A percentile compares a stretch with the other conserved stretches of the same genome.
These are phyloP conservation scores for Pollimyrus isidori DNA, from an alignment of 2,113 vertebrate species.

Conservation along the genomic window DNA sequence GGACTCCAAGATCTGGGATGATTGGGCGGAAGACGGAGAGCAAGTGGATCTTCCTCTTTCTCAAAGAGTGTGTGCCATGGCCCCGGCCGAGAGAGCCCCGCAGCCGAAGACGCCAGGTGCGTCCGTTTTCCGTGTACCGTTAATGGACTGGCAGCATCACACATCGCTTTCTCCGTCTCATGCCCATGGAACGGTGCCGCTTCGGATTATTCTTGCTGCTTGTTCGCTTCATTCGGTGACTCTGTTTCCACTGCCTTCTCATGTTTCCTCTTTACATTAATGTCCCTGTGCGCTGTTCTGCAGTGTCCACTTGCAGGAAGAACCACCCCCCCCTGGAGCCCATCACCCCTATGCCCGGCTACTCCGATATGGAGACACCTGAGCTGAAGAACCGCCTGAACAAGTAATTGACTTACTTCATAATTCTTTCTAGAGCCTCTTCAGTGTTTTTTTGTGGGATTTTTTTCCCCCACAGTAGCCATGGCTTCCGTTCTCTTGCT, in stretches of 20 bases:
- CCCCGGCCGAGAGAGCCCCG: conserved; percentile 6
- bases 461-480: background rate
- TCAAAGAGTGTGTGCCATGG: conserved; percentile 44
- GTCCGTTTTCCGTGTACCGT: background rate
- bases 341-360: conserved; percentile 80
- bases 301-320: conserved; percentile 53
- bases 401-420: conserved; percentile 59
- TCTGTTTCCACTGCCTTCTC: background rate
- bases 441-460: background rate
- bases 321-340: conserved; percentile 53
- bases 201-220: background rate
- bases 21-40: conserved; percentile 51
- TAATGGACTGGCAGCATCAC: background rate
- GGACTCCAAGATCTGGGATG: conserved; percentile 69
- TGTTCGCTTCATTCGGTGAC: background rate
- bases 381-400: conserved; percentile 80
- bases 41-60: conserved; percentile 49
- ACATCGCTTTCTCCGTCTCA: background rate
- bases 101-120: conserved; percentile 67
- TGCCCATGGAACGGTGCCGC: background rate
- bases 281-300: conserved; percentile 13
- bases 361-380: conserved; percentile 89
- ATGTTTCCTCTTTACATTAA: background rate
- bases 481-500: background rate
- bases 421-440: background rate